Evolutionary conservation across 2,888 invertebrate genomes (phyloP), one percentile per base, ranked within the genome.

Genomic region (Yponomeuta evonymella): DNA sequence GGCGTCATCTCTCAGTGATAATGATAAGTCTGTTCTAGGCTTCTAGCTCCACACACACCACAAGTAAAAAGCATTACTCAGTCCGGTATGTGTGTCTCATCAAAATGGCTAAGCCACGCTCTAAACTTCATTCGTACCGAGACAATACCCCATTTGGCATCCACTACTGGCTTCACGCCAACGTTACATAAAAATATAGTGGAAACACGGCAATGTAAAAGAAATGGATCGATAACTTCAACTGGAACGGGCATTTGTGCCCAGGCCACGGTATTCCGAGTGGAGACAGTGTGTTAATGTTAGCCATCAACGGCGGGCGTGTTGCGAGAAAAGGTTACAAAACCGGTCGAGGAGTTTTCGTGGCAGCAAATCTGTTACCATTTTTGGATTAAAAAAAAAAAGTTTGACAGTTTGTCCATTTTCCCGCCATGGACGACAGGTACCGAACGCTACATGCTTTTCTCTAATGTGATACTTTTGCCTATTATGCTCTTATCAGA

Each of bases 401-500:
- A 62, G 71, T 58, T 69, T 71, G 12, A 36, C 43, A 43, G 15
- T 67, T 67, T 67, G 30, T 67, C 43, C 43, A 10, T 67, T 67
- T 81, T 76, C 72, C 70, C 80, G 79, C 76, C 75, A 88, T 89
- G 88, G 88, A 87, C 33, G 86, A 68, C 68, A 30, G 68, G 68
- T 68, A 68, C 48, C 12, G n/a, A 43, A 2, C 30, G 51, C 6
- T 29, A 68, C 48, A 67, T 23, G 67, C 8, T 48, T 29, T 68
- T 58, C 5, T 29, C 12, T 68, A 29, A 36, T 68, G 48, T 1
- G 48, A 68, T 23, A 51, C 30, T n/a, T 29, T 68, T 68, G 10
- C 12, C 30, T 58, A 29, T 48, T 29, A 43, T 48, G 43, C 68
- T 67, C 68, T 71, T 73, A 72, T 72, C 73, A 73, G 72, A 73